These are phyloP conservation scores for Chrysolina haemoptera DNA, from an alignment of 2,888 invertebrate species.

Conservation along the genomic window DNA sequence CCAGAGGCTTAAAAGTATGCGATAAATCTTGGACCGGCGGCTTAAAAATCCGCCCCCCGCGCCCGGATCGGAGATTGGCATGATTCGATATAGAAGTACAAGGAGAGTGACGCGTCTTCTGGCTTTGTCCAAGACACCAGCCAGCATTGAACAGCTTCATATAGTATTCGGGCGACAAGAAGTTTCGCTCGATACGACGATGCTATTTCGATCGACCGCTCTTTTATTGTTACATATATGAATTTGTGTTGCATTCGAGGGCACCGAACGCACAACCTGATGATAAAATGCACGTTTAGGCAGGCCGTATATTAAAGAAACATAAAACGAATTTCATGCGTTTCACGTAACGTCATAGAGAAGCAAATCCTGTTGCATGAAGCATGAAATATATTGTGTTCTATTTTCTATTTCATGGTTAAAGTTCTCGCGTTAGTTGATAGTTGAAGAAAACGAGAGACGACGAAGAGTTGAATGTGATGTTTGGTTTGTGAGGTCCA, in stretches of 20 bases:
- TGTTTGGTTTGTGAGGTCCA: too few relatives aligned
- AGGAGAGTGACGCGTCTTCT: slow-evolving; percentile 27
- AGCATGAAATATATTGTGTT: too few relatives aligned
- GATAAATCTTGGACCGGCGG: slow-evolving; percentile 68
- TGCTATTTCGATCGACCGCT: not conserved
- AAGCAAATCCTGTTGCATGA: too few relatives aligned
- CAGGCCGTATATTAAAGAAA: too few relatives aligned
- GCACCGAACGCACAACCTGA: not conserved
- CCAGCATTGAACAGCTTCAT: not conserved
- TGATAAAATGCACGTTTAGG: too few relatives aligned
- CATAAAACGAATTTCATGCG: too few relatives aligned
- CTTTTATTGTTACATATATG: not conserved
- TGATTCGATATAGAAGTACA: slow-evolving; percentile 57
- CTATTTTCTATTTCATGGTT: too few relatives aligned
- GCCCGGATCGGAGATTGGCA: slow-evolving; percentile 61
- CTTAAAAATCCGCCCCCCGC: slow-evolving; percentile 67
- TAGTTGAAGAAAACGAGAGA: too few relatives aligned
- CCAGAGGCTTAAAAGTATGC: slow-evolving; percentile 71
- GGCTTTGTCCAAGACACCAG: slow-evolving; percentile 14
- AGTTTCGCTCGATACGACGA: not conserved
- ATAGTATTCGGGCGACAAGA: slow-evolving; percentile 8
- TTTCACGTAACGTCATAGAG: too few relatives aligned
- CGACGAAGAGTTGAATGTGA: too few relatives aligned
- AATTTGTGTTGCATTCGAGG: slow-evolving; percentile 6
- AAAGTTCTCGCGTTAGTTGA: too few relatives aligned